Evolutionary conservation across 2,113 vertebrate genomes (phyloP).

Genomic region (Nymphicus hollandicus): DNA sequence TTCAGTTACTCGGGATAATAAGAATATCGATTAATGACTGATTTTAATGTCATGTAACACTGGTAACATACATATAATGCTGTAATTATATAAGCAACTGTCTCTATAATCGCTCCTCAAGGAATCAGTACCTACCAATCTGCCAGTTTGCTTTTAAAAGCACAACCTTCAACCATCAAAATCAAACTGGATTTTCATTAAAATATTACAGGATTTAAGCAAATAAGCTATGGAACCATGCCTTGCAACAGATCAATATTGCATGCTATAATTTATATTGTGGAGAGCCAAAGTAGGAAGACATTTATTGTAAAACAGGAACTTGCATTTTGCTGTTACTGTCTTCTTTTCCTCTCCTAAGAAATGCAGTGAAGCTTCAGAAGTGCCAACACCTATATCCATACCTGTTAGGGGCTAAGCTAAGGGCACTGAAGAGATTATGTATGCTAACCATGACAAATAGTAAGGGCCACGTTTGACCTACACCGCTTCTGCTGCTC

Average conservation of each 20-base stretch:
- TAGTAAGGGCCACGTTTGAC: neutral
- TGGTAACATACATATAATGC: neutral
- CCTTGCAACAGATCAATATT: slow-evolving; percentile 17
- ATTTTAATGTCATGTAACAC: slow-evolving; percentile 9
- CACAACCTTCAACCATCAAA: slow-evolving; percentile 15
- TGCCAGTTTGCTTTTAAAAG: slow-evolving; percentile 24
- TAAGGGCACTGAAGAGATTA: neutral
- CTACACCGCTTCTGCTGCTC: neutral
- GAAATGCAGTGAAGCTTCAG: neutral
- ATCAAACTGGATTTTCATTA: slow-evolving; percentile 34
- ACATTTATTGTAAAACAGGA: neutral
- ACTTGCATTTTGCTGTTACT: neutral
- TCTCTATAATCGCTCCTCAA: slow-evolving; percentile 12
- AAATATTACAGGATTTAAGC: neutral
- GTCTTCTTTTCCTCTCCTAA: neutral
- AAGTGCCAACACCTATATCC: neutral
- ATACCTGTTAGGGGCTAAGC: neutral
- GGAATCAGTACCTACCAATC: slow-evolving; percentile 22
- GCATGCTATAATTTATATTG: neutral
- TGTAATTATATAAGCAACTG: slow-evolving; percentile 23
- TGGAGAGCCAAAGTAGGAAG: neutral
- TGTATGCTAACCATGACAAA: neutral
- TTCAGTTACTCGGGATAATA: slow-evolving; percentile 11
- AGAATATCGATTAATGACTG: neutral
- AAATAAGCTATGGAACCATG: neutral